Base-by-base conservation (phyloP, 2,797 vertebrate species). In the Lepilemur ruficaudatus region DNA sequence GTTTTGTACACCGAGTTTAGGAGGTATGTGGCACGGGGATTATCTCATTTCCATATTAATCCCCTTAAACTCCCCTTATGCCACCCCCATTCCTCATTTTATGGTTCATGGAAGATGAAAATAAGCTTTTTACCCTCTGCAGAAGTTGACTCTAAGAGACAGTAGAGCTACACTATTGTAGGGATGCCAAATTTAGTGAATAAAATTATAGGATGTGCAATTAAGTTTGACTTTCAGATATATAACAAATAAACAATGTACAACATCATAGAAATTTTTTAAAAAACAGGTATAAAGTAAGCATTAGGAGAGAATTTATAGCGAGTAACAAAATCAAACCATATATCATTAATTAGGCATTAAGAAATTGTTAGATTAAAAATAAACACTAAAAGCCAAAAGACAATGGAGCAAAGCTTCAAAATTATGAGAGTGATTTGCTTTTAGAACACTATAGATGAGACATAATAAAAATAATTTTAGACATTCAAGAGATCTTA, bases 31-130 rank as follows among this genome's bases (percentile, higher is more conserved):
- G 4, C 50, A 86, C 20, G 18, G 1, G 11, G n/a, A 50, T 50
- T 59, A 50, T 38, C 8, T 67, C 1, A 48, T 67, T 35, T 41
- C 18, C 30, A 35, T 28, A 15, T 30, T 69, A 67, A 81, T 38
- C 69, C 8, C 8, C 0, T 43, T 48, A 8, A 25, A 32, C 1
- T 38, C 6, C 2, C 17, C 30, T 38, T 8, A 32, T 23, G 9
- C 35, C 13, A 41, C 5, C 8, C 10, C 20, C 2, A 28, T 2
- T 4, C 3, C 35, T 2, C 48, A 9, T 3, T 6, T 9, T 15
- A 32, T 63, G 7, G 1, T 13, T 9, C 28, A 65, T 65, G 7
- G n/a, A 23, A 50, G 2, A 38, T 28, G 14, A 73, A 23, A 63
- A 23, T 50, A 63, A 73, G 0, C 7, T 22, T 41, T 48, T 75